phyloP scores from a whole-genome alignment of 2,888 invertebrate species.

The Eristalinus sepulchralis region DNA sequence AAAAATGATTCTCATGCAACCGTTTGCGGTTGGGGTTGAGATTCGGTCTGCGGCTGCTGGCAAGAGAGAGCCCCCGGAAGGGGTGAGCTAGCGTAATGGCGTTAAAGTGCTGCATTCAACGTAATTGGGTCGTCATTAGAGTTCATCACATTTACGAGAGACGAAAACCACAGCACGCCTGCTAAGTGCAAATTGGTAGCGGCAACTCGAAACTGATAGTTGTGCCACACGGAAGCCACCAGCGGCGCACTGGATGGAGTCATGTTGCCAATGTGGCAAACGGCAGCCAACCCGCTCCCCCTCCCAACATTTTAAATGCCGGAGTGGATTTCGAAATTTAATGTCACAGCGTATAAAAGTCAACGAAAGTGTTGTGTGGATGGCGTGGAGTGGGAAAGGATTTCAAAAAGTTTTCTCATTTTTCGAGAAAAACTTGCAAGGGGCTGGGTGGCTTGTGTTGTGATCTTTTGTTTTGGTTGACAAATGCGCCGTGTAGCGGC shows the following conservation, averaged over 20 bases:
- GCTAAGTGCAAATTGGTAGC: neutral
- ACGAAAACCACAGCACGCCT: neutral
- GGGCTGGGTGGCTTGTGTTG: neutral
- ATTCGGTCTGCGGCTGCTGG: neutral
- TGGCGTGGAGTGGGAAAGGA: neutral
- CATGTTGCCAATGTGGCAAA: neutral
- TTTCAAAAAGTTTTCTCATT: neutral
- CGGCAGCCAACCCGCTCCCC: neutral
- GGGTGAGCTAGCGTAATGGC: neutral
- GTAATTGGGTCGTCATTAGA: slow-evolving; percentile 2
- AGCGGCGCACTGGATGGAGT: neutral
- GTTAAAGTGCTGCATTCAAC: neutral
- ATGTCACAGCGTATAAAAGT: neutral
- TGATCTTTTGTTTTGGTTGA: neutral
- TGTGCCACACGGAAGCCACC: neutral
- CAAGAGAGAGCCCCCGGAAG: too few relatives aligned
- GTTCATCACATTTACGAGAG: neutral
- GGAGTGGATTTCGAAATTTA: neutral
- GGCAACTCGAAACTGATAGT: neutral
- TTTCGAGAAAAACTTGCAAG: neutral
- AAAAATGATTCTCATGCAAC: neutral
- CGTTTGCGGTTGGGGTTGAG: neutral
- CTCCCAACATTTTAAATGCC: neutral
- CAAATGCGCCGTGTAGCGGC: neutral
- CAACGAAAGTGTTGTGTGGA: neutral